Evolutionary conservation across 2,888 invertebrate genomes (phyloP), one percentile per base, ranked within the genome.

Genomic region (Scaeva pyrastri): DNA sequence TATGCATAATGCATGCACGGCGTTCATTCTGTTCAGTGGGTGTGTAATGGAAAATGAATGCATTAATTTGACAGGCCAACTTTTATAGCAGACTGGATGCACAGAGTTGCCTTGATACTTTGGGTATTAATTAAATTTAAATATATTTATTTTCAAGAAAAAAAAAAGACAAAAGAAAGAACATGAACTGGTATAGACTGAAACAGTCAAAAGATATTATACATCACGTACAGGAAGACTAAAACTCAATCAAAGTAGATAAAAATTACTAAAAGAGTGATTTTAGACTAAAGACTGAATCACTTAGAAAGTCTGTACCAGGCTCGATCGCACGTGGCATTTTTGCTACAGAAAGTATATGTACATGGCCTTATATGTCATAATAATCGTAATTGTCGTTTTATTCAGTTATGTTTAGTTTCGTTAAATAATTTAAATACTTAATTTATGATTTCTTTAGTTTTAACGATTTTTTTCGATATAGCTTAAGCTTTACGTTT

Each of bases 41-140:
- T 86, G 86, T 86, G 86, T 86, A 82, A 78, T 86, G 86, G 86
- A 86, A 81, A 82, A 77, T 86, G 86, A 82, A 86, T 82, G 86
- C 86, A 86, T 86, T 86, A 86, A 86, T 86, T 82, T 86, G 86
- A 86, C 82, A 71, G 62, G 73, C 45, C 77, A 74, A 66, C 19
- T 66, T 19, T 31, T 66, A 31, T 7, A 31, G 31, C 31, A 73
- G 80, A 72, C 74, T 86, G 77, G 77, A 72, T 85, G 76, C 73
- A 50, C 2, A 31, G 41, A 76, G 75, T 76, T 81, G 50, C 76
- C 76, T 66, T 66, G 43, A 64, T 36, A 72, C 71, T 66, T 66
- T 77, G 71, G 64, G 77, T 78, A 77, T 77, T 86, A 86, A 86
- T 86, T 86, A 86, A 86, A 81, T 86, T 78, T 82, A 86, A 86